Conservation (phyloP, 1,140 invertebrate genomes). For the Diuraphis noxia region DNA sequence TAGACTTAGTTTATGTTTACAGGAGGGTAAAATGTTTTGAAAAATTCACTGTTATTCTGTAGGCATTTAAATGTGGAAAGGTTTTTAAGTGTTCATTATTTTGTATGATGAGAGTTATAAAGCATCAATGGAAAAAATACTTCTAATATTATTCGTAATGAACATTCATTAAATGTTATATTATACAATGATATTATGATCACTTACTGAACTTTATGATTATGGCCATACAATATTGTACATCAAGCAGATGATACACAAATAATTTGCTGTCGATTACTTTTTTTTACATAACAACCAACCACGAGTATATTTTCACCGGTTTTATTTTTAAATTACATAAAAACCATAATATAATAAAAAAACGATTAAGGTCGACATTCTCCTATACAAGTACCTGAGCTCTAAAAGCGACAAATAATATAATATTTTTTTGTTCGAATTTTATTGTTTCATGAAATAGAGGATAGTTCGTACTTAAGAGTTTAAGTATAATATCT, state of each 20-base stretch:
- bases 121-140: neutral
- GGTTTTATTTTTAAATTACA: neutral
- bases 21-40: neutral
- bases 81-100: neutral
- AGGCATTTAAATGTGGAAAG: neutral
- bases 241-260: neutral
- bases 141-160: neutral
- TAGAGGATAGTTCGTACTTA: neutral
- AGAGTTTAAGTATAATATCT: neutral
- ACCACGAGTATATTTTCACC: neutral
- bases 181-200: neutral
- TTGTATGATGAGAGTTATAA: neutral
- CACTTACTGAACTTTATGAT: neutral
- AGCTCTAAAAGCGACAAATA: neutral
- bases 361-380: conserved; percentile 10
- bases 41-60: neutral
- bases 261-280: neutral
- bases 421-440: neutral
- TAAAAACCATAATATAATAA: neutral
- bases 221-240: neutral
- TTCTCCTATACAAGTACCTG: neutral
- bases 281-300: neutral
- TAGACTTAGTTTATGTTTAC: neutral
- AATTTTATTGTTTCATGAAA: conserved; percentile 6
- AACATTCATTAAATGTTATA: neutral